Base-by-base conservation (phyloP, 2,797 vertebrate genomes). In the Sphenopsis melanotis region DNA sequence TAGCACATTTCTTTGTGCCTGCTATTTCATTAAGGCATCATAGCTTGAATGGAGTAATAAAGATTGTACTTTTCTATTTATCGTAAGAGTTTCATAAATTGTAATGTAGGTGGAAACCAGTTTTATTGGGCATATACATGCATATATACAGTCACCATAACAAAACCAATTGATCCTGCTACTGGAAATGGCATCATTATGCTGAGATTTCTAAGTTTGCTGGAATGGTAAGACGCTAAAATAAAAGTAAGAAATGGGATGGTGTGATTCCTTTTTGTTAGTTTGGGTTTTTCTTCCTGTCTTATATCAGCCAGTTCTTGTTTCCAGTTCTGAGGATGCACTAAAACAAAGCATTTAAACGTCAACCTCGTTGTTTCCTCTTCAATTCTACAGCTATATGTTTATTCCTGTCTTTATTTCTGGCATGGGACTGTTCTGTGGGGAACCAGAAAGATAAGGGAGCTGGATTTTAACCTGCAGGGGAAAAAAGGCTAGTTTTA, bases 161-260 rank as follows among this genome's bases (percentile, higher is more conserved):
- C 55, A 95, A 90, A 93, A 78, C 4, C 26, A 91, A 80, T 86
- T 70, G 74, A 89, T 95, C 36, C 42, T 85, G 87, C 50, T 90
- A n/a, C 79, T 87, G 83, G 82, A 93, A 95, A 92, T 91, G 39
- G 55, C 75, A 64, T 68, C 41, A 61, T 71, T 80, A 55, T 26
- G 15, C 75, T 64, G 64, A 82, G 19, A 69, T 74, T 84, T 89
- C 88, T 87, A 80, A 71, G 64, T 53, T 37, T 89, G 21, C 41
- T 64, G 20, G 42, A 88, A 80, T 11, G 5, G n/a, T 68, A 81
- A 36, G 29, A 63, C 56, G 39, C 15, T 85, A 32, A 66, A 74
- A 32, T 70, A 77, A 81, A 93, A 18, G 29, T 37, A 78, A 46
- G 39, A 89, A 95, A 91, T 74, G 27, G 23, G n/a, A 61, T 50